Base-by-base conservation (phyloP, 1,140 invertebrate genomes). In the Rhagoletis pomonella region DNA sequence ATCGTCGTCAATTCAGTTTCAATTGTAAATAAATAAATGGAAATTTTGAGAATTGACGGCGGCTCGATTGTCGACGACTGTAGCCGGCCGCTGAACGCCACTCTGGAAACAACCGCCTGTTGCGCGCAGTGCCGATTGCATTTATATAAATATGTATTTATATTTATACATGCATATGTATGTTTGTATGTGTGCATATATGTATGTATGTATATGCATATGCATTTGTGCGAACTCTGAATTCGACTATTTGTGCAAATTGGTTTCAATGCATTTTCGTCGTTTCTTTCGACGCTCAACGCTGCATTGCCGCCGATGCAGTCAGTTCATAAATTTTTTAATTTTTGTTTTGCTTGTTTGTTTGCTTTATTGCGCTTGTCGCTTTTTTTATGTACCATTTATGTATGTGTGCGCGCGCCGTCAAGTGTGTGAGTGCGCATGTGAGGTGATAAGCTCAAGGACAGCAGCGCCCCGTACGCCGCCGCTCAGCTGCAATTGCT, bases 381-480 rank as follows among this genome's bases (percentile, higher is more conserved):
- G 69, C 44, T 17, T 81, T 81, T 81, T 81, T 29, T 9, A n/a
- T 55, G 44, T 81, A 4, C 47, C 47, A 55, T 81, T 19, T 55
- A 2, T 19, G 44, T 73, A 9, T 77, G n/a, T 5, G 47, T 81
- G 17, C 12, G 69, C 17, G 47, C 14, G 6, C 17, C 17, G 2
- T n/a, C 29, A n/a, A 19, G 73, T 29, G 47, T 81, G 73, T 81
- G 73, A 9, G 47, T 9, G 47, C n/a, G 47, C 17, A 47, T 81
- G 47, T 12, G 73, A 81, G 73, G 73, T 55, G 73, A 81, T 81
- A 81, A 81, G 73, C 73, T 81, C 73, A 81, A 81, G 73, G 73
- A 81, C 73, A 81, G n/a, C 73, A 42, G 17, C 19, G 5, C 47
- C 4, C 47, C 14, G 73, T 47, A 17, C 17, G 9, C 44, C 29